Conservation (phyloP, 2,113 vertebrate genomes). For the Microtus oregoni region DNA sequence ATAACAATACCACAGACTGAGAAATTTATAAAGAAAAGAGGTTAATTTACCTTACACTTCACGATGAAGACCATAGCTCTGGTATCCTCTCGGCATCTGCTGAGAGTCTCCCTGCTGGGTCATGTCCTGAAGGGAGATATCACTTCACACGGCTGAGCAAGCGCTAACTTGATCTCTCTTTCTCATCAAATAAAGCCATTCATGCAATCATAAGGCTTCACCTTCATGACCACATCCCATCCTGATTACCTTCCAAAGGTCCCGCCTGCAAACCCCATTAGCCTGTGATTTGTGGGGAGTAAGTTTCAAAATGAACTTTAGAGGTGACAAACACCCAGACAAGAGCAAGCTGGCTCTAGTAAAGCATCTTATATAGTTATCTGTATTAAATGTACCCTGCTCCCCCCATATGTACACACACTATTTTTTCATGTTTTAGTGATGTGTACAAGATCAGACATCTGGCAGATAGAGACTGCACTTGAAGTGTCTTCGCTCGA, state of each 20-base stretch:
- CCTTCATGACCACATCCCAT: not conserved
- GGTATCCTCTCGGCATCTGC: not conserved
- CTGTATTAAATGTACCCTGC: not conserved
- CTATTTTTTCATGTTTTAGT: constrained; percentile 39
- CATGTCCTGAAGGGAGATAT: not conserved
- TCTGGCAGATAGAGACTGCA: not conserved
- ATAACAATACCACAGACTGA: not conserved
- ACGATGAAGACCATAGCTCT: not conserved
- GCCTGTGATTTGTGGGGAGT: not conserved
- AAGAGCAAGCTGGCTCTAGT: not conserved
- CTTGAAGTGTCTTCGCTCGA: constrained; percentile 15
- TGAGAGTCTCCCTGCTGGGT: not conserved
- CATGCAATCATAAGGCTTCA: not conserved
- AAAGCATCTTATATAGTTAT: constrained; percentile 18
- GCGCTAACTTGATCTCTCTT: not conserved
- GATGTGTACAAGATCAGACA: constrained; percentile 10
- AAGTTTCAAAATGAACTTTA: not conserved
- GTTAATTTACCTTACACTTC: not conserved
- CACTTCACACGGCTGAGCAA: not conserved
- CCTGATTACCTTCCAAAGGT: not conserved
- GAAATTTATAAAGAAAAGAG: not conserved
- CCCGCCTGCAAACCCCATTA: not conserved
- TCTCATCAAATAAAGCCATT: not conserved
- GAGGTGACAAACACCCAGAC: not conserved
- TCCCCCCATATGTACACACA: not conserved